Conservation (phyloP, 2,888 invertebrate species). For the Hypolimnas misippus region DNA sequence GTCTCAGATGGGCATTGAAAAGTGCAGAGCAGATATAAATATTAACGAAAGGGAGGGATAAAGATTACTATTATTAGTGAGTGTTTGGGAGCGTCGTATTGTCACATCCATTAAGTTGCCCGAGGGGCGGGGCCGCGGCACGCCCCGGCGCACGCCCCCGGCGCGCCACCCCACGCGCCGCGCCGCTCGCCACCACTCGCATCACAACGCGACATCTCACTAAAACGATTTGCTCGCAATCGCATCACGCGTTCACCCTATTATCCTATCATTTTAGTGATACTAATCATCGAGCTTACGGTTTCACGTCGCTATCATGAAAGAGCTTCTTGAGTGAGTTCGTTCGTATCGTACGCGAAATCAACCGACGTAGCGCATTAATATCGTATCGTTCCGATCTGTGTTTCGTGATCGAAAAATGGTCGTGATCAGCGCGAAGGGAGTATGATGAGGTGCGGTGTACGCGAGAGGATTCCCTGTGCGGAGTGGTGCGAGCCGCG, state of each 20-base stretch:
- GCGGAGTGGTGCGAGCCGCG: conserved; percentile 25
- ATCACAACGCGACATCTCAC: conserved; percentile 58
- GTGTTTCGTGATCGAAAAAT: conserved; percentile 34
- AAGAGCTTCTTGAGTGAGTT: background rate
- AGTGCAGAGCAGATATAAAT: conserved; percentile 6
- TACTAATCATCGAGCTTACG: conserved; percentile 29
- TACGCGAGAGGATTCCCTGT: conserved; percentile 30
- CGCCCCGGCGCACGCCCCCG: conserved; percentile 56
- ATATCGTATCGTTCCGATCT: background rate
- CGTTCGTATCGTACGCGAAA: background rate
- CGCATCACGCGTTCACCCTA: conserved; percentile 68
- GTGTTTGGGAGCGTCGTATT: conserved; percentile 78
- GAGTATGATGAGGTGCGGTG: conserved; percentile 44
- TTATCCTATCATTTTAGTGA: conserved; percentile 52
- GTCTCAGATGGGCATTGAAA: background rate
- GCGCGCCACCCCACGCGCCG: conserved; percentile 46
- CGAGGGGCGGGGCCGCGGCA: conserved; percentile 66
- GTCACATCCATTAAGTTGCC: conserved; percentile 79
- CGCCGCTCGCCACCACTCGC: conserved; percentile 35
- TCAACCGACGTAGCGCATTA: background rate
- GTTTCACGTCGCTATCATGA: conserved; percentile 1
- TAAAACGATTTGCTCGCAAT: conserved; percentile 77
- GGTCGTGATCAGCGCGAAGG: conserved; percentile 38
- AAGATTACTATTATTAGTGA: conserved; percentile 71
- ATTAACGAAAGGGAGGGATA: conserved; percentile 58